Evolutionary conservation across 1,140 invertebrate species (phyloP).

Genomic region (Drosophila athabasca): DNA sequence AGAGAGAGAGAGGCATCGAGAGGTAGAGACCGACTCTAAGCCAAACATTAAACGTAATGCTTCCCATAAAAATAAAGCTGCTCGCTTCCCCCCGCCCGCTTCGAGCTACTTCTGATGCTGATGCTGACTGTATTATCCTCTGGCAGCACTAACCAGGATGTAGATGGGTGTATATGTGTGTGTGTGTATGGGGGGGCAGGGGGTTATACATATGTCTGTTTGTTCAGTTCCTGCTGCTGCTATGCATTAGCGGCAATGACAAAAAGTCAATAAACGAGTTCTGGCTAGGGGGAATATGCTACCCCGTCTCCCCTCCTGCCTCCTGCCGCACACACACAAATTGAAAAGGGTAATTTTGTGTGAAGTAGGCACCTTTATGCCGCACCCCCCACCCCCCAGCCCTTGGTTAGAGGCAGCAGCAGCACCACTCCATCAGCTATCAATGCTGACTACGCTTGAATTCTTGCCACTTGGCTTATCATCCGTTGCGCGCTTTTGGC

Average conservation of each 20-base stretch:
- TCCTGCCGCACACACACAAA: conserved; percentile 60
- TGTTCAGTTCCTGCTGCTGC: conserved; percentile 49
- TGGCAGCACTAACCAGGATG: conserved; percentile 22
- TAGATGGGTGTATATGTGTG: conserved; percentile 10
- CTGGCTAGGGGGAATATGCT: conserved; percentile 9
- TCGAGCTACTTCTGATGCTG: conserved; percentile 16
- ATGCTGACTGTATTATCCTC: conserved; percentile 42
- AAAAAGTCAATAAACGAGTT: conserved; percentile 79
- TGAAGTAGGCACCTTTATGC: conserved; percentile 80
- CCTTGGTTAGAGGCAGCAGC: conserved; percentile 1
- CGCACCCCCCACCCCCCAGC: background rate
- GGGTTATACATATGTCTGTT: conserved; percentile 16
- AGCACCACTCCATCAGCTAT: conserved; percentile 48
- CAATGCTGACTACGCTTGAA: conserved; percentile 81
- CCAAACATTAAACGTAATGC: conserved; percentile 80
- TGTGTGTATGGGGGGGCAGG: no score
- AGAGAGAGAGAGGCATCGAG: conserved; percentile 59
- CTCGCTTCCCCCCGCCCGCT: conserved; percentile 7
- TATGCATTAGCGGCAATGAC: conserved; percentile 79
- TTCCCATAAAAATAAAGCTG: conserved; percentile 78
- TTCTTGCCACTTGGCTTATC: conserved; percentile 78
- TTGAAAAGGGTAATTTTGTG: conserved; percentile 83
- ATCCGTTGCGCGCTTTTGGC: conserved; percentile 41
- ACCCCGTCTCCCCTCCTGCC: background rate
- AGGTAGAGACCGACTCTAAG: conserved; percentile 35